These are phyloP conservation scores for Dermatophagoides farinae DNA, from an alignment of 1,140 invertebrate genomes.

Conservation along the genomic window DNA sequence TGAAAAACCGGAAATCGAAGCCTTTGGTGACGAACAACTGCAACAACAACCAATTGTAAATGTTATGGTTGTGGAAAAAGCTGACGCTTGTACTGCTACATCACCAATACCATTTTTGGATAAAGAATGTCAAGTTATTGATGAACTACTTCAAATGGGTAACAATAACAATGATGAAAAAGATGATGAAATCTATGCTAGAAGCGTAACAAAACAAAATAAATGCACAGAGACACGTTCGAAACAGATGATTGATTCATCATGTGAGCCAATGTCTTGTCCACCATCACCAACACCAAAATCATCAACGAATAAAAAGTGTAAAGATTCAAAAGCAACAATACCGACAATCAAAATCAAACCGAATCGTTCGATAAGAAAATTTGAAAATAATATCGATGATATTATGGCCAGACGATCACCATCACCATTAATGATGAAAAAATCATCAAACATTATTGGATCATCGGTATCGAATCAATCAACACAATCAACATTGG, in stretches of 20 bases:
- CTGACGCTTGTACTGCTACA: background rate
- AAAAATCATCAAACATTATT: too few relatives aligned
- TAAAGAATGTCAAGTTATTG: background rate
- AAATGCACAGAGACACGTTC: background rate
- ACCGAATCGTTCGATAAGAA: too few relatives aligned
- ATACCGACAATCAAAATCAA: too few relatives aligned
- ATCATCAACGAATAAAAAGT: too few relatives aligned
- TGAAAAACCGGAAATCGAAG: conserved; percentile 4
- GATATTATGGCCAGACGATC: too few relatives aligned
- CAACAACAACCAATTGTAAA: too few relatives aligned
- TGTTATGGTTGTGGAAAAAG: background rate
- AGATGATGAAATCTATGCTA: background rate
- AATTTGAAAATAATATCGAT: too few relatives aligned
- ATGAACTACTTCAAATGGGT: background rate
- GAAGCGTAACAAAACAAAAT: background rate
- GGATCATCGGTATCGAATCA: too few relatives aligned
- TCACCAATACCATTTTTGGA: conserved; percentile 10
- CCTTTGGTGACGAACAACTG: background rate
- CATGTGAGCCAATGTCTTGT: background rate
- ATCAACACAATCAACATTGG: too few relatives aligned
- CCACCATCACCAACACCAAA: background rate
- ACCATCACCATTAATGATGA: too few relatives aligned
- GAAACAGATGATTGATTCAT: background rate
- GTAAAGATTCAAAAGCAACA: too few relatives aligned
- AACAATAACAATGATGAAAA: background rate